phyloP scores from a whole-genome alignment of 2,797 vertebrate species.

The Otolemur crassicaudatus region DNA sequence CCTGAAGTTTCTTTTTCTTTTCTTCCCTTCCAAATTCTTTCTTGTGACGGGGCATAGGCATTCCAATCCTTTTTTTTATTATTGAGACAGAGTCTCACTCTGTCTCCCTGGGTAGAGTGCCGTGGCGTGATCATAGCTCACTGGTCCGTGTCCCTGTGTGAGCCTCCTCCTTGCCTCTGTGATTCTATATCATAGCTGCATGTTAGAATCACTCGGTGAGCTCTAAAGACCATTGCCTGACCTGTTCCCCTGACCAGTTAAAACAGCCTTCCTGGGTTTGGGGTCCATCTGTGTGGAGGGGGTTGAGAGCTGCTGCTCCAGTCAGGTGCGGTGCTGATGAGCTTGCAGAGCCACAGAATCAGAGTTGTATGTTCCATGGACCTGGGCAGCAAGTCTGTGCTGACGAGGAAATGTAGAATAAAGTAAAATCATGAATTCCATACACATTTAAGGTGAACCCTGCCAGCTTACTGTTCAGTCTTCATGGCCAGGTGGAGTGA shows the following conservation, averaged over 20 bases:
- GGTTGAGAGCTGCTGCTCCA: background rate
- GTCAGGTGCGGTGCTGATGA: fast-evolving
- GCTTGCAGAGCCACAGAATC: background rate
- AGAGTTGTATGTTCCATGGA: background rate
- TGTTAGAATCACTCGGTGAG: background rate
- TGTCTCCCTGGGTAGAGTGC: no score
- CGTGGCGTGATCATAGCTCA: no score
- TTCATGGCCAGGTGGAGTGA: background rate
- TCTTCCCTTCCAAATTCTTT: background rate
- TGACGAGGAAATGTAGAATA: background rate
- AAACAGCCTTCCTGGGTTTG: fast-evolving
- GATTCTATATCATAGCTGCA: background rate
- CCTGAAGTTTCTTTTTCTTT: background rate
- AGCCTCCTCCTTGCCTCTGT: background rate
- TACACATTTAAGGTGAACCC: background rate
- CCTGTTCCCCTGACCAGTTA: fast-evolving
- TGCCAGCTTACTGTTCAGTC: background rate
- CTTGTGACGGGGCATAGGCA: background rate
- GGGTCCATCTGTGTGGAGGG: background rate
- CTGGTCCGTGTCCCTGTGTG: no score
- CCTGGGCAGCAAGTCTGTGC: background rate
- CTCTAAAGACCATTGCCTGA: background rate
- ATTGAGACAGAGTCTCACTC: no score
- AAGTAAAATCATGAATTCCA: background rate
- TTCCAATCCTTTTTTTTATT: background rate